These are phyloP conservation scores for Loripinus fragilis DNA, from an alignment of 2,888 invertebrate genomes.

Conservation along the genomic window DNA sequence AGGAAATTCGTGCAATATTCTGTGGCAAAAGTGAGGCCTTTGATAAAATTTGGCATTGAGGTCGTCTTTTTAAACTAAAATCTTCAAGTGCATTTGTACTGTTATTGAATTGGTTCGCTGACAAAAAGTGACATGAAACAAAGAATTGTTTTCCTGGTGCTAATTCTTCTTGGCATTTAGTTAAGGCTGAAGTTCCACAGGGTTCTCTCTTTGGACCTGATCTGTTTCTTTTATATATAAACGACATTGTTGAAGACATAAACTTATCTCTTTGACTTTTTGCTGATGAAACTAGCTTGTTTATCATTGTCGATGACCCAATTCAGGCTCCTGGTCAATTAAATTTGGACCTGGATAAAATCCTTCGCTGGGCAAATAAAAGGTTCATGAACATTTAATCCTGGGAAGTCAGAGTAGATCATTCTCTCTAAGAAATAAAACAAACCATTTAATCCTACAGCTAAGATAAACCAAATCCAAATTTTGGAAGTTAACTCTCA, in stretches of 20 bases:
- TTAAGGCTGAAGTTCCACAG: background rate
- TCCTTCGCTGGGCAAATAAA: background rate
- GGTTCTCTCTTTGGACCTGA: background rate
- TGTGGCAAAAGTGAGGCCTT: background rate
- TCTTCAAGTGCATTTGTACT: background rate
- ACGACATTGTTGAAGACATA: background rate
- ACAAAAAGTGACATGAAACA: background rate
- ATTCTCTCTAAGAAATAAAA: background rate
- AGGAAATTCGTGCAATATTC: background rate
- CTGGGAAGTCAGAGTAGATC: background rate
- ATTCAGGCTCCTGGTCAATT: background rate
- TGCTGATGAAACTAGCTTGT: background rate
- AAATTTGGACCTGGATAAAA: background rate
- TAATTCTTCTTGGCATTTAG: background rate
- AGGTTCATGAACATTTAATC: background rate
- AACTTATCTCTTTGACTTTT: background rate
- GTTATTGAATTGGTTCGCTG: background rate
- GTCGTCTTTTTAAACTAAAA: background rate
- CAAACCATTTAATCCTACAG: background rate
- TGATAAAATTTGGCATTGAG: background rate
- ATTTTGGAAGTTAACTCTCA: background rate
- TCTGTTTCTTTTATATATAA: background rate
- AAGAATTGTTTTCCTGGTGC: background rate
- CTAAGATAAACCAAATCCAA: background rate
- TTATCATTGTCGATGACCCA: background rate